phyloP scores from a whole-genome alignment of 2,797 vertebrate genomes.

The Tokudaia muenninki region DNA sequence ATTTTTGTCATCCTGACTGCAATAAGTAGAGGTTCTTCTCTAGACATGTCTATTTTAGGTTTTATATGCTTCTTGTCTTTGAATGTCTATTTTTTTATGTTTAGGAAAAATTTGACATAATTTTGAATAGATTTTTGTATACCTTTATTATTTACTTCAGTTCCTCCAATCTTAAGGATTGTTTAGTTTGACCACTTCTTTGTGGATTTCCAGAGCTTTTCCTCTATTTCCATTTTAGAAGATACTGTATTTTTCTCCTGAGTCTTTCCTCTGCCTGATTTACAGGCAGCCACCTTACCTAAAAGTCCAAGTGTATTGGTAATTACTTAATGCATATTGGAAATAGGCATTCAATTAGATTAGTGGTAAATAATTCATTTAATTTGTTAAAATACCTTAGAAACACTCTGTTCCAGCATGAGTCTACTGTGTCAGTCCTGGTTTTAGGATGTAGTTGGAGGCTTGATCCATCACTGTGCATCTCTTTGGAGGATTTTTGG shows the following conservation, averaged over 20 bases:
- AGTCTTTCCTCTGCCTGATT: neutral
- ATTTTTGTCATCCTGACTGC: neutral
- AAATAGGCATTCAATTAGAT: neutral
- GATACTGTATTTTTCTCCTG: neutral
- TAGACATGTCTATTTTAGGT: neutral
- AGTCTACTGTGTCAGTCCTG: neutral
- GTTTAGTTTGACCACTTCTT: neutral
- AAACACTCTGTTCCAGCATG: neutral
- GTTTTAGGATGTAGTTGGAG: neutral
- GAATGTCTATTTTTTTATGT: neutral
- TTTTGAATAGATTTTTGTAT: neutral
- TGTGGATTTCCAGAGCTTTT: neutral
- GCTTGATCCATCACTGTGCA: neutral
- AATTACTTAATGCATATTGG: neutral
- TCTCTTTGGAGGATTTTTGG: neutral
- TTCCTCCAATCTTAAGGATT: neutral
- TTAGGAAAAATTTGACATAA: neutral
- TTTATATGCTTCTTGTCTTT: neutral
- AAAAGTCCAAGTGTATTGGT: neutral
- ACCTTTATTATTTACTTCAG: neutral
- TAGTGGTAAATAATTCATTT: constrained; percentile 11
- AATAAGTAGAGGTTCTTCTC: neutral
- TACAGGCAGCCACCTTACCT: neutral
- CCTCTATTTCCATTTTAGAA: neutral
- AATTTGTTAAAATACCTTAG: constrained; percentile 40